These are phyloP conservation scores for Allenopithecus nigroviridis DNA, from an alignment of 2,797 vertebrate genomes.

Conservation along the genomic window DNA sequence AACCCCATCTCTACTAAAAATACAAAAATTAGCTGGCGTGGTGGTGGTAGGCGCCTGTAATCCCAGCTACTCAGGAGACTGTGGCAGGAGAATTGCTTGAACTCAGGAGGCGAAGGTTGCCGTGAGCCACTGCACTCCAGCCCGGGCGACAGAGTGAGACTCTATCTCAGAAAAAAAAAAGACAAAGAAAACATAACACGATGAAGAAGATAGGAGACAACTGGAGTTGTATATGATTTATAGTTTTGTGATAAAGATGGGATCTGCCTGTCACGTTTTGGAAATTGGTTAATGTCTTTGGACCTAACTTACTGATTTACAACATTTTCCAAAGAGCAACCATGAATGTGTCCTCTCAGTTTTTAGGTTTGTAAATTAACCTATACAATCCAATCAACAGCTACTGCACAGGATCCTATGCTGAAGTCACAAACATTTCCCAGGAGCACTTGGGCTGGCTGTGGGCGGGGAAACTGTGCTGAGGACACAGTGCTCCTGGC, in stretches of 20 bases:
- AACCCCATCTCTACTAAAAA: too few relatives aligned
- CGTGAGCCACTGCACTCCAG: background rate
- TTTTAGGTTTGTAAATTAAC: background rate
- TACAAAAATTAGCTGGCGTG: too few relatives aligned
- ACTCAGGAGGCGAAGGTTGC: background rate
- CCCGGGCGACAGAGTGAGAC: too few relatives aligned
- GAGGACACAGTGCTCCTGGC: background rate
- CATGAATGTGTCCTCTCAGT: background rate
- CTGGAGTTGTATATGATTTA: background rate
- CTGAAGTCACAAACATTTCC: background rate
- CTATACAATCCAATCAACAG: background rate
- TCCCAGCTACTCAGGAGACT: background rate
- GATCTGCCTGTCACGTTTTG: background rate
- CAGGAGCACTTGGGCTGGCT: background rate
- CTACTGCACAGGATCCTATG: background rate
- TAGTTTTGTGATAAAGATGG: background rate
- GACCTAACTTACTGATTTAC: background rate
- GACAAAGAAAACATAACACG: background rate
- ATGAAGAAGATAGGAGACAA: background rate
- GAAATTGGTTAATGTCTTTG: background rate
- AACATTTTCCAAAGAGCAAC: background rate
- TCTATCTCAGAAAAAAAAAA: too few relatives aligned
- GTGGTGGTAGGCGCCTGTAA: background rate
- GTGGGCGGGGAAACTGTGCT: background rate
- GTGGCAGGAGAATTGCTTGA: background rate